A percentile compares a stretch with the other conserved stretches of the same genome.
phyloP scores from a whole-genome alignment of 2,888 invertebrate species.

The Scaptomyza flava region DNA sequence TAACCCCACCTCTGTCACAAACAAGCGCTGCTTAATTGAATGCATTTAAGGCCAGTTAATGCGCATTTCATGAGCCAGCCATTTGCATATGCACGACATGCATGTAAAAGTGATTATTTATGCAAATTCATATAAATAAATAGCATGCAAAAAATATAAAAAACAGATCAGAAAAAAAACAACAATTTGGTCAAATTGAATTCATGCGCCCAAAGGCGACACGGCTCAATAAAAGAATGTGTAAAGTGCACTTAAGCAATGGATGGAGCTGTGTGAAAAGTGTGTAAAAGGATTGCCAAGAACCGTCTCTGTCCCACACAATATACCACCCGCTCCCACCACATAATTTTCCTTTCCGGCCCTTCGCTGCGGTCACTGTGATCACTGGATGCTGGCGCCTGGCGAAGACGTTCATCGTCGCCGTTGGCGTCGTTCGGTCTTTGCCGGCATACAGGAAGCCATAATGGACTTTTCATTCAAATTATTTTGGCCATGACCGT shows the following conservation, averaged over 20 bases:
- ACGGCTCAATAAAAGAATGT: constrained; percentile 68
- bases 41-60: constrained; percentile 81
- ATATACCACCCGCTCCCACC: constrained; percentile 3
- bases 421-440: constrained; percentile 51
- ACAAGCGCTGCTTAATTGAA: constrained; percentile 76
- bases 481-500: constrained; percentile 73
- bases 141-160: constrained; percentile 44
- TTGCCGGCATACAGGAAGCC: constrained; percentile 73
- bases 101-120: constrained; percentile 78
- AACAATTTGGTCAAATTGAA: constrained; percentile 77
- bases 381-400: constrained; percentile 74
- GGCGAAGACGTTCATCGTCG: constrained; percentile 62
- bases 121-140: constrained; percentile 80
- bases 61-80: constrained; percentile 65
- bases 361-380: constrained; percentile 63
- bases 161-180: constrained; percentile 16
- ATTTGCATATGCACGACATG: constrained; percentile 70
- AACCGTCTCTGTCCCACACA: constrained; percentile 30
- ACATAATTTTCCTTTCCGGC: not conserved
- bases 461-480: constrained; percentile 84
- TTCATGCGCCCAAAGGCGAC: constrained; percentile 69
- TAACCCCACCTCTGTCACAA: not conserved
- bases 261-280: constrained; percentile 23
- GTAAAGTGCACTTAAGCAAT: constrained; percentile 77
- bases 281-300: constrained; percentile 58